Base-by-base conservation (phyloP, 2,888 invertebrate species). In the Ichneumoninae sp. region DNA sequence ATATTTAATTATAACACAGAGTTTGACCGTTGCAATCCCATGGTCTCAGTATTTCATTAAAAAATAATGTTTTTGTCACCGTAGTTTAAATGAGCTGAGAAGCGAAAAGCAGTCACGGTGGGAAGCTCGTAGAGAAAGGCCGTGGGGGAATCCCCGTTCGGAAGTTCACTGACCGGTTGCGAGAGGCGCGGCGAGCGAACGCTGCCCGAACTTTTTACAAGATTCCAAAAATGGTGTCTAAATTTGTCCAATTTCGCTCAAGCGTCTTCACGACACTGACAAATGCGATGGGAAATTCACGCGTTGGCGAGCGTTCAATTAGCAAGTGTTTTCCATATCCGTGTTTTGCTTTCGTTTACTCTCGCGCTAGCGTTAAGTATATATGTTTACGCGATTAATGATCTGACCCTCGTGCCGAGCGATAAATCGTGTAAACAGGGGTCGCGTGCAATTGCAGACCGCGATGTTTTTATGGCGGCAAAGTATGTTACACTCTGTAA, bases 391-490 rank as follows among this genome's bases (percentile, higher is more conserved):
- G 33, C 44, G 44, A 74, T 74, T 60, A 3, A 30, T 10, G 30
- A 74, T 74, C n/a, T 47, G 71, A 40, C 40, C 71, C 36, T 40
- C 40, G 60, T 40, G 26, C 57, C 30, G 60, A 57, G 62, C 47
- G 72, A 62, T 30, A 33, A 74, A 74, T 47, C 62, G 62, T 62
- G 30, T 62, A 30, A 16, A 62, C n/a, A 6, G n/a, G 19, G 19
- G 26, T 47, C 44, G 44, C 36, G 36, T 19, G 19, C 3, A 66
- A 66, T 66, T 13, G 68, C 68, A 6, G 26, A 26, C 13, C 22
- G 40, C 68, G 44, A 68, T 44, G 47, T 68, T 26, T 44, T 26
- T 33, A 33, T 19, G 8, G 10, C 50, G 50, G 50, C 36, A 71
- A 22, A 26, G n/a, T 30, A 44, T 16, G 44, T 47, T 30, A n/a